Base-by-base conservation (phyloP, 2,888 invertebrate genomes). In the Ganaspis brasiliensis region DNA sequence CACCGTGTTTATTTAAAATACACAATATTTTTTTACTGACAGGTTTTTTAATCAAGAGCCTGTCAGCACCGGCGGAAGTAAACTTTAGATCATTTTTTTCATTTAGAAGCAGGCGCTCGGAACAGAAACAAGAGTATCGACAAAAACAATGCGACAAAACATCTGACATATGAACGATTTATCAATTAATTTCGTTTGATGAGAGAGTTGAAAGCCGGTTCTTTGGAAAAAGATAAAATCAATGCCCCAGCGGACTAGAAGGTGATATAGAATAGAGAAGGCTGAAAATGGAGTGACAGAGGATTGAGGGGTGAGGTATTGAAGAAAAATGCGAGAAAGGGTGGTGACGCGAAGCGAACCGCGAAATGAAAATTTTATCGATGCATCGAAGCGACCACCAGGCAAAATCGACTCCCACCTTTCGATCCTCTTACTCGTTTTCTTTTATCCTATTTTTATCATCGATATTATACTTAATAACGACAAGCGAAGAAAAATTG, bases 291-390 rank as follows among this genome's bases (percentile, higher is more conserved):
- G 45, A 67, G 67, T 67, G 67, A 67, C 57, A 72, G 26, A 40
- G 59, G 21, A 70, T 74, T 10, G 56, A 40, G 24, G 72, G 45
- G 21, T 59, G 73, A 19, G n/a, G 16, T 19, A 14, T 26, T 21
- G 24, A 67, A 67, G 67, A 67, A 67, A 67, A 67, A 67, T 45
- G 26, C 45, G 75, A 67, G 74, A 70, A 77, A 79, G 73, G 74
- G 63, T 73, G 57, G 21, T 24, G 72, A 70, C 31, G 73, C 67
- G 79, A 45, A 83, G 79, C 80, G 84, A 83, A 83, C 80, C 82
- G 81, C 78, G 81, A 85, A 84, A 86, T 86, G 83, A 84, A 86
- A 84, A 83, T 83, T 84, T 89, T 89, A 89, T 89, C 89, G 86
- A 82, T 82, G 85, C 86, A 86, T 86, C 83, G 83, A 83, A 83